phyloP scores from a whole-genome alignment of 2,888 invertebrate genomes.

The Thereva unica region DNA sequence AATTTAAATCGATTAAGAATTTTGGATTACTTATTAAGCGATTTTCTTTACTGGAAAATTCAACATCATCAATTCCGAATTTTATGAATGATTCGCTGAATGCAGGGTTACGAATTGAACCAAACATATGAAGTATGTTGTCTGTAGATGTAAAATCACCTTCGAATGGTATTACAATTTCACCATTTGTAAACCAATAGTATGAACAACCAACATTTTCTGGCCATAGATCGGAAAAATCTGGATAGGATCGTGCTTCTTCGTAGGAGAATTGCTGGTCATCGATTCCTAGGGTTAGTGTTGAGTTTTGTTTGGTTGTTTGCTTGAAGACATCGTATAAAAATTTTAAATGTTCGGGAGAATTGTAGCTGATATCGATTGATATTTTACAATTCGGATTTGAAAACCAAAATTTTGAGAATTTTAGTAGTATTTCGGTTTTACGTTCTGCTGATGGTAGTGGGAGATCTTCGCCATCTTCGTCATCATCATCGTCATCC shows the following conservation, averaged over 20 bases:
- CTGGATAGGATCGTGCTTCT: conserved; percentile 25
- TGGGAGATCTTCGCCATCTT: neutral
- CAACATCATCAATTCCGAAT: conserved; percentile 53
- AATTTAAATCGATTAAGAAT: too few species aligned
- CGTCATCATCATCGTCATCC: neutral
- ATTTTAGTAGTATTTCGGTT: neutral
- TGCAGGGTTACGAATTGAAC: conserved; percentile 40
- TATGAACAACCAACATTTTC: conserved; percentile 48
- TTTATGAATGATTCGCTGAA: conserved; percentile 41
- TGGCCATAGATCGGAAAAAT: conserved; percentile 44
- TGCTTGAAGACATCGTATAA: neutral
- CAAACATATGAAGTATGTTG: conserved; percentile 49
- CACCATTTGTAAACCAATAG: conserved; percentile 54
- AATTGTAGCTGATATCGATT: neutral
- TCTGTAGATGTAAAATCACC: conserved; percentile 48
- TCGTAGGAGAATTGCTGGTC: conserved; percentile 47
- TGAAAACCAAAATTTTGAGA: neutral
- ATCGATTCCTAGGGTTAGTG: conserved; percentile 49
- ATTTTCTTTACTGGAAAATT: conserved; percentile 46
- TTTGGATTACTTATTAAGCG: too few species aligned
- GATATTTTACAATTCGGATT: neutral
- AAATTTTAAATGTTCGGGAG: neutral
- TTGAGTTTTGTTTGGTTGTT: neutral
- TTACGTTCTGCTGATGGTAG: neutral
- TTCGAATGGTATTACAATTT: conserved; percentile 51